A percentile compares a stretch with the other conserved stretches of the same genome.
Evolutionary conservation across 2,113 vertebrate species (phyloP).

Genomic region (Oncorhynchus mykiss): DNA sequence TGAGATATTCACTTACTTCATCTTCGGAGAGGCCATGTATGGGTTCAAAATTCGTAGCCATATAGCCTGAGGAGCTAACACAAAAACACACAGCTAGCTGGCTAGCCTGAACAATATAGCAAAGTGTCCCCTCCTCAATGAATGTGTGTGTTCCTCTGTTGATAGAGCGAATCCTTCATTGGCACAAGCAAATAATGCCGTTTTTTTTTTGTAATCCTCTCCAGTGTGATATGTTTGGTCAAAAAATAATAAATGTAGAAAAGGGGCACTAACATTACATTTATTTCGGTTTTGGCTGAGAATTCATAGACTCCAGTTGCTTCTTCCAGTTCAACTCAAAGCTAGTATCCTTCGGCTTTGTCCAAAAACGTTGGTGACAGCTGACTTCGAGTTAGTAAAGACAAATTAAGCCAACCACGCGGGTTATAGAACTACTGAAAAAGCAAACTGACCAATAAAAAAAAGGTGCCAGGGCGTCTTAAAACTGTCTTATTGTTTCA

Average conservation of each 20-base stretch:
- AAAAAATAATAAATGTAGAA: slow-evolving; percentile 4
- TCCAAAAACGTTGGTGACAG: slow-evolving; percentile 58
- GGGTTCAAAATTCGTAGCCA: slow-evolving; percentile 77
- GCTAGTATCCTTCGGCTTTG: slow-evolving; percentile 53
- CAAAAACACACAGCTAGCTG: slow-evolving; percentile 63
- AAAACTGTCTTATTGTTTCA: background rate
- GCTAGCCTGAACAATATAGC: slow-evolving; percentile 77
- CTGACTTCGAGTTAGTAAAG: slow-evolving; percentile 59
- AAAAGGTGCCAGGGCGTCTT: slow-evolving; percentile 36
- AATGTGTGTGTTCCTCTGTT: slow-evolving; percentile 28
- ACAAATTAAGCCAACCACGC: slow-evolving; percentile 47
- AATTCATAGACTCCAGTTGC: background rate
- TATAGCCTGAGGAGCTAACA: slow-evolving; percentile 65
- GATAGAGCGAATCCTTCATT: slow-evolving; percentile 38
- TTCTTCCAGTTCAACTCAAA: background rate
- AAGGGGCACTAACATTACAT: background rate
- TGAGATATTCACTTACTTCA: slow-evolving; percentile 66
- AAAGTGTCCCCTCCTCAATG: slow-evolving; percentile 67
- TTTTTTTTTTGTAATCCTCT: background rate
- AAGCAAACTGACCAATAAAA: slow-evolving; percentile 43
- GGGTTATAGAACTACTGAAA: background rate
- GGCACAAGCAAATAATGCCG: background rate
- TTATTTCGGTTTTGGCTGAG: background rate
- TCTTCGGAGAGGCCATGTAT: slow-evolving; percentile 82
- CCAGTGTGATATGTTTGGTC: background rate